Evolutionary conservation across 2,797 vertebrate species (phyloP), one percentile per base, ranked within the genome.

Genomic region (Mormyrops attenuatus): DNA sequence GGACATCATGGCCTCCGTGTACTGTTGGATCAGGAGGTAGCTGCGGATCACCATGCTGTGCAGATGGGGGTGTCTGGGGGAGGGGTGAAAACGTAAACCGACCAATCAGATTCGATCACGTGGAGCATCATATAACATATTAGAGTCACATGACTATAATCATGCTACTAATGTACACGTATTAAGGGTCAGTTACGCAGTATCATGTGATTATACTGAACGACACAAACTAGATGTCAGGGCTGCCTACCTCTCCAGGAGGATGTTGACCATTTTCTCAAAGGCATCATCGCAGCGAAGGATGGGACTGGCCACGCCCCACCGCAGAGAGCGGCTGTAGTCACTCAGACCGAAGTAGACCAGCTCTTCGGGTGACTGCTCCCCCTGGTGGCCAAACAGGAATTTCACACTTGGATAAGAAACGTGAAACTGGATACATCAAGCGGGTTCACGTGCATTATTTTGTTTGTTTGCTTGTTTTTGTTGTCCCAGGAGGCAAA

Each of bases 21-120:
- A 99, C 95, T 99, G 99, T 96, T 99, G 99, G 91, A 99, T 99
- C 93, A 99, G 97, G 88, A 99, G 97, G 95, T 99, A 99, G 96
- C 98, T 99, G 93, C 98, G 97, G 90, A 99, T 96, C 91, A 99
- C 98, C 98, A 99, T 99, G 95, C 98, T 99, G 94, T 99, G 99
- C 47, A 99, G 95, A 91, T 98, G 96, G 0, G 98, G 97, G 90
- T 99, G 98, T 95, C 99, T 99, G 93, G 38, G 53, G 92, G 4
- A 91, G 90, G 41, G n/a, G n/a, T 49, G 5, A 66, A 22, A 66
- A 49, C 3, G n/a, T 20, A n/a, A 22, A 49, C 5, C 38, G 6
- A 17, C 53, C 86, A 88, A 47, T 47, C 34, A 66, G 34, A 34
- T 88, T n/a, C 2, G 6, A 20, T 17, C 53, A 47, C 20, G 1